These are phyloP conservation scores for Holothuria scabra DNA, from an alignment of 53 echinoderm and acorn worm species.

Conservation along the genomic window DNA sequence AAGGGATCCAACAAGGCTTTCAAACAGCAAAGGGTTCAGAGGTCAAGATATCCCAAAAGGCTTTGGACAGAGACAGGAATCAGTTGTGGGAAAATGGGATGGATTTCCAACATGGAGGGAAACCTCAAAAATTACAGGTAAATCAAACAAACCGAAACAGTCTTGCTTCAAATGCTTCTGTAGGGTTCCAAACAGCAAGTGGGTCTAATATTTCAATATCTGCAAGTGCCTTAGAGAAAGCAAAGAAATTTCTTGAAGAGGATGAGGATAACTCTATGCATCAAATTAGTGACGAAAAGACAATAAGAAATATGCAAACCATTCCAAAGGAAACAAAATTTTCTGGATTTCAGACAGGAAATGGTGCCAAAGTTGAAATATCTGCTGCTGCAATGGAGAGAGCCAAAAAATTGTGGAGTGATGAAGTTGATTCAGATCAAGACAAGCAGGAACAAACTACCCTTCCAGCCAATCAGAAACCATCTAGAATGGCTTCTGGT, in stretches of 20 bases:
- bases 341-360: not conserved
- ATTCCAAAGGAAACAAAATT: not conserved
- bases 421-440: not conserved
- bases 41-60: conserved; percentile 66
- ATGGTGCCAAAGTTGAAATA: not conserved
- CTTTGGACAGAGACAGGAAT: conserved; percentile 66
- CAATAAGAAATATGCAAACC: no score
- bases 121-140: not conserved
- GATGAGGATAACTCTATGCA: not conserved
- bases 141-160: not conserved
- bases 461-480: not conserved
- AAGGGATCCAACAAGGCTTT: conserved; percentile 39
- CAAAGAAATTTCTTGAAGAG: conserved; percentile 25
- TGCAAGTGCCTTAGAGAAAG: conserved; percentile 39
- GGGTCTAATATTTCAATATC: conserved; percentile 45
- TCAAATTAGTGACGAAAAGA: no score
- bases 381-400: conserved; percentile 3
- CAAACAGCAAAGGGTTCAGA: conserved; percentile 63
- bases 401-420: conserved; percentile 31
- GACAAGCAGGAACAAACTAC: not conserved
- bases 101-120: conserved; percentile 26
- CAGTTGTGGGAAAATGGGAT: not conserved
- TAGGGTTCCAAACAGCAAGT: conserved; percentile 65
- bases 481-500: not conserved
- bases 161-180: not conserved